Base-by-base conservation (phyloP, 2,797 vertebrate genomes). In the Poeciliopsis gracilis region DNA sequence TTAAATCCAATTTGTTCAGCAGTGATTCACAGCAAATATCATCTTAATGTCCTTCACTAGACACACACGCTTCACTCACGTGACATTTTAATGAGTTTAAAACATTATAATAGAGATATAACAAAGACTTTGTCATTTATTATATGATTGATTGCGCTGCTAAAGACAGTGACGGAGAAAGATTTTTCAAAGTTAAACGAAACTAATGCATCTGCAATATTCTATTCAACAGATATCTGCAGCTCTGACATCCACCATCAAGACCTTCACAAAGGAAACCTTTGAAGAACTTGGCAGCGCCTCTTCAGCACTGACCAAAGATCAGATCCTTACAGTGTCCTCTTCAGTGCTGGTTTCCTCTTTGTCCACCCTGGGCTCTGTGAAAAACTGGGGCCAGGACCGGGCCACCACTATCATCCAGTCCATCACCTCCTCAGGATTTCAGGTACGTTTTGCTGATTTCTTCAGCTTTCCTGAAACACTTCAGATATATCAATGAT, bases 331-430 rank as follows among this genome's bases (percentile, higher is more conserved):
- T 1, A 81, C 89, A 0, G 61, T 89, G 63, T 0, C 79, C 7
- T 36, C 89, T 0, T 53, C 47, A 38, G 85, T 88, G 55, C 72
- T 95, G 25, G 1, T 81, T 38, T 88, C 83, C 2, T 88, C 92
- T 4, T 83, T 95, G 61, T 0, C 86, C 43, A 91, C 72, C 2
- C 87, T 95, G 25, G 72, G 87, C 38, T 63, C 72, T 15, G 75
- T 93, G 30, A 72, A 2, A 8, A 90, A 76, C 80, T 95, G 94
- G 95, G 89, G 81, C 76, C 81, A 86, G 69, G 89, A 86, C 28
- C 93, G 94, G 81, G 86, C 88, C 45, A 82, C 9, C 36, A 70
- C 61, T 43, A 59, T 94, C n/a, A 25, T 95, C 80, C 82, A 89
- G 82, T 75, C 2, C 63, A 83, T 95, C 2, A 83, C 18, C 30